Percentiles rank a stretch among this genome's conserved stretches.
Conservation (phyloP, 2,113 vertebrate genomes). For the Peromyscus polionotus region DNA sequence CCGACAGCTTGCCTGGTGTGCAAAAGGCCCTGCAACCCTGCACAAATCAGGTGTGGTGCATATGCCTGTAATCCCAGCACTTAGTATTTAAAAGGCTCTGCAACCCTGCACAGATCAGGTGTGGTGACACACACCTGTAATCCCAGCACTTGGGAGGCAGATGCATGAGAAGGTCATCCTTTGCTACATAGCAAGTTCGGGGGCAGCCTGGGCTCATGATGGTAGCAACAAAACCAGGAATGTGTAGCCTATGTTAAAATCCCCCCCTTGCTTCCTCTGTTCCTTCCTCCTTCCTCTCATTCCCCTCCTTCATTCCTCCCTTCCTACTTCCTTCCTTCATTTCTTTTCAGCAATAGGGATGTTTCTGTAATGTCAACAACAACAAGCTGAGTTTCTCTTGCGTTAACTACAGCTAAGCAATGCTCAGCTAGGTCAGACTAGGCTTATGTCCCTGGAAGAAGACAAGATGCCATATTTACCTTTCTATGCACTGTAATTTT, state of each 20-base stretch:
- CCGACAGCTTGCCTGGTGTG: not conserved
- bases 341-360: slow-evolving; percentile 7
- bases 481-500: slow-evolving; percentile 2
- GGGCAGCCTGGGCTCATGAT: not conserved
- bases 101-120: not conserved
- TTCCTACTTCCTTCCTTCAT: not conserved
- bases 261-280: not conserved
- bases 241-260: not conserved
- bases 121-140: not conserved
- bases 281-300: not conserved
- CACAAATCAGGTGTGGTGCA: not conserved
- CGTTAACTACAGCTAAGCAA: not conserved
- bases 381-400: not conserved
- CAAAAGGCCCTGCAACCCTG: not conserved
- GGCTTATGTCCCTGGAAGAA: not conserved
- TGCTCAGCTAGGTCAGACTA: not conserved
- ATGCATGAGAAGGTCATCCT: not conserved
- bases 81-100: not conserved
- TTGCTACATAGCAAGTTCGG: not conserved
- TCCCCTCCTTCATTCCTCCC: too few species aligned
- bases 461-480: not conserved
- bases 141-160: not conserved
- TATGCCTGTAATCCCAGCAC: not conserved
- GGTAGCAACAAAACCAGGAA: not conserved
- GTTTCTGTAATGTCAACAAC: slow-evolving; percentile 10